These are phyloP conservation scores for Quadroppia sp. DNA, from an alignment of 2,888 invertebrate genomes.

Conservation along the genomic window DNA sequence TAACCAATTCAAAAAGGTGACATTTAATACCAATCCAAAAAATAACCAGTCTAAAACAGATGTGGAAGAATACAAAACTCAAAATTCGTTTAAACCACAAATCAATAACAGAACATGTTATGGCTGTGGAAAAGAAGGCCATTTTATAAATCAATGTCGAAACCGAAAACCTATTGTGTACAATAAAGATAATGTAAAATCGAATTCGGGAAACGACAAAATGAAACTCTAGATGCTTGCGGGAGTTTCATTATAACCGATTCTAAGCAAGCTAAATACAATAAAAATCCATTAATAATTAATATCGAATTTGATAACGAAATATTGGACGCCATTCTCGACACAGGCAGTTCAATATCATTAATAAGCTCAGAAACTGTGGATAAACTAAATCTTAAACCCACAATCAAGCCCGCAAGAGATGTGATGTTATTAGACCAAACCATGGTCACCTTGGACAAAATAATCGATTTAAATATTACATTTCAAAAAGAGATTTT, in stretches of 20 bases:
- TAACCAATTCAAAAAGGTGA: too few relatives aligned
- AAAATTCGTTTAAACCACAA: not conserved
- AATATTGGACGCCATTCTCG: not conserved
- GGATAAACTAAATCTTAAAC: not conserved
- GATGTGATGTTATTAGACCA: not conserved
- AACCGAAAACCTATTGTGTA: not conserved
- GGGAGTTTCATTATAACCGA: too few relatives aligned
- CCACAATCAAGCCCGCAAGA: not conserved
- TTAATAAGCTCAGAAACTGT: not conserved
- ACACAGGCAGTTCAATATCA: not conserved
- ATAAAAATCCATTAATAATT: too few relatives aligned
- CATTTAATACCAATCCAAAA: too few relatives aligned
- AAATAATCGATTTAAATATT: not conserved
- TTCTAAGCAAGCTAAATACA: too few relatives aligned
- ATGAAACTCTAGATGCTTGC: too few relatives aligned
- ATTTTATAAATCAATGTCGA: not conserved
- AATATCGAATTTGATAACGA: too few relatives aligned
- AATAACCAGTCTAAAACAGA: too few relatives aligned
- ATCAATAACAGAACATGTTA: not conserved
- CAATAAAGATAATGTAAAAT: not conserved
- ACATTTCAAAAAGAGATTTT: not conserved
- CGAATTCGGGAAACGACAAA: not conserved
- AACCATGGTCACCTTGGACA: not conserved
- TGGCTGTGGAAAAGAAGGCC: not conserved
- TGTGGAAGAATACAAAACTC: too few relatives aligned